Evolutionary conservation across 2,113 vertebrate species (phyloP).

Genomic region (Lates calcarifer): DNA sequence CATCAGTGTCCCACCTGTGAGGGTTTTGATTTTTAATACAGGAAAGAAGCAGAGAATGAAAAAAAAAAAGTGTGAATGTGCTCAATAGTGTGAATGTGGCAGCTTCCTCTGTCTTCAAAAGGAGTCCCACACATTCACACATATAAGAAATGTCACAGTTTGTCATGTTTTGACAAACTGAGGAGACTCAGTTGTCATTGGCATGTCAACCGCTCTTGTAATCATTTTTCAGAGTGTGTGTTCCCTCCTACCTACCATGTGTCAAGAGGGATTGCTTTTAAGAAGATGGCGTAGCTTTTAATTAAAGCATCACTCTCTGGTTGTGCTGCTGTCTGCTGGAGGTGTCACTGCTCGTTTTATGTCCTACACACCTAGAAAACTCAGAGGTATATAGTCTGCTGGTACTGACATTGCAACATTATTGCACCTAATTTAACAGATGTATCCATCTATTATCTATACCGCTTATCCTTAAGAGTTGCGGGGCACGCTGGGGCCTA

Average conservation of each 20-base stretch:
- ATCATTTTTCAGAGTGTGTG: conserved; percentile 30
- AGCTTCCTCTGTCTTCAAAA: conserved; percentile 26
- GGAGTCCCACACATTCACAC: conserved; percentile 42
- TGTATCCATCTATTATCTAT: no score
- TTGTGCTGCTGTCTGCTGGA: conserved; percentile 33
- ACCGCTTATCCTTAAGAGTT: no score
- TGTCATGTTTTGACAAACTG: conserved; percentile 57
- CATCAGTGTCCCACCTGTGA: background rate
- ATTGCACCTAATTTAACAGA: background rate
- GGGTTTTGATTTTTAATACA: background rate
- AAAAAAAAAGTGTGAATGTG: conserved; percentile 23
- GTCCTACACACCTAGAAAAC: background rate
- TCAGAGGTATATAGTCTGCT: background rate
- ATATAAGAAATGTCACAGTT: conserved; percentile 45
- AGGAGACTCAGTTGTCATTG: conserved; percentile 49
- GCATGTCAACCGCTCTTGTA: conserved; percentile 50
- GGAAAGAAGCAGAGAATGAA: conserved; percentile 7
- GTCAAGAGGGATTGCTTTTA: conserved; percentile 37
- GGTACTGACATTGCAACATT: background rate
- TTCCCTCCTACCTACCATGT: conserved; percentile 28
- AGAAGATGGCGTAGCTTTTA: conserved; percentile 60
- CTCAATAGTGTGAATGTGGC: conserved; percentile 12
- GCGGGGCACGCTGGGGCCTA: no score
- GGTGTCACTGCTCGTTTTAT: conserved; percentile 44
- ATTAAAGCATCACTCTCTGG: conserved; percentile 63